A percentile compares a stretch with the other conserved stretches of the same genome.
Conservation (phyloP, 2,888 invertebrate genomes). For the Plagodis dolabraria region DNA sequence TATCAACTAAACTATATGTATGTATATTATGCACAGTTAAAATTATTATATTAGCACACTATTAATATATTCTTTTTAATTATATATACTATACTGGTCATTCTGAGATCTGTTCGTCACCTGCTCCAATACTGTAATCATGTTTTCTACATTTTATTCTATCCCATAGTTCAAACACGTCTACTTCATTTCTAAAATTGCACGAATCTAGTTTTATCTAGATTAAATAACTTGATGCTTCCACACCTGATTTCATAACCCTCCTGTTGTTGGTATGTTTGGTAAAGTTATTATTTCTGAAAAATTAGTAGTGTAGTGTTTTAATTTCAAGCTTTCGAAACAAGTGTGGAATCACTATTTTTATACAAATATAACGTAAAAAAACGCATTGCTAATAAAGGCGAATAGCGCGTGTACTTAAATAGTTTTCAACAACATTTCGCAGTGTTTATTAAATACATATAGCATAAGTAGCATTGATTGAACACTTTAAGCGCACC, state of each 20-base stretch:
- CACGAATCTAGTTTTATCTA: slow-evolving; percentile 19
- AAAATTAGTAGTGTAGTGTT: no score
- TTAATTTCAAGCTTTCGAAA: no score
- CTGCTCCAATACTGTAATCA: slow-evolving; percentile 68
- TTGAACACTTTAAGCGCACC: slow-evolving; percentile 14
- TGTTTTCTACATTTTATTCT: slow-evolving; percentile 32
- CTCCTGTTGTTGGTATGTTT: no score
- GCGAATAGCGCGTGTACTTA: slow-evolving; percentile 16
- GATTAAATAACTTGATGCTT: slow-evolving; percentile 6
- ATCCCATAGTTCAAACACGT: slow-evolving; percentile 42
- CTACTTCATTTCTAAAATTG: slow-evolving; percentile 41
- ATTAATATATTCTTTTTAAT: slow-evolving; percentile 54
- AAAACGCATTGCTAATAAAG: slow-evolving; percentile 7
- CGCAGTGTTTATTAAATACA: slow-evolving; percentile 10
- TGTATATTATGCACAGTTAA: slow-evolving; percentile 64
- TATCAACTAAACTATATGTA: slow-evolving; percentile 51
- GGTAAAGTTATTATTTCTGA: no score
- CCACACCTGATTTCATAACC: neutral
- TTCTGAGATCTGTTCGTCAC: slow-evolving; percentile 79
- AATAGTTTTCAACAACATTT: slow-evolving; percentile 3
- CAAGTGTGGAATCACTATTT: neutral
- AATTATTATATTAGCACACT: slow-evolving; percentile 63
- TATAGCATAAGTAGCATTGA: slow-evolving; percentile 27
- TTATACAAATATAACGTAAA: slow-evolving; percentile 3
- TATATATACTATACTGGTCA: slow-evolving; percentile 73